Evolutionary conservation across 2,797 vertebrate species (phyloP).

Genomic region (Martes flavigula): DNA sequence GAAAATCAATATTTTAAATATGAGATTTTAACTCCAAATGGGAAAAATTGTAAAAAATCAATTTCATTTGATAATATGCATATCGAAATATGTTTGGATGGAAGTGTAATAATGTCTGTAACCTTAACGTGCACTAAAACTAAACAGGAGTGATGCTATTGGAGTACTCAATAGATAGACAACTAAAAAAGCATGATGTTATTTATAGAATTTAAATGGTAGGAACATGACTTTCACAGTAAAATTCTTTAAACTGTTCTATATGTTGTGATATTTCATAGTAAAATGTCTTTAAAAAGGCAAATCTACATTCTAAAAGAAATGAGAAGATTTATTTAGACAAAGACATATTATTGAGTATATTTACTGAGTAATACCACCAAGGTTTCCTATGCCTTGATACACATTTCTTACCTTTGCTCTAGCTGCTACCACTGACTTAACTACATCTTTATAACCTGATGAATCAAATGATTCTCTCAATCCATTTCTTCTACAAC

Average conservation of each 20-base stretch:
- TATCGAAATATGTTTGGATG: background rate
- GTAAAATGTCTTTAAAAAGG: background rate
- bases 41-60: background rate
- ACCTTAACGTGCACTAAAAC: background rate
- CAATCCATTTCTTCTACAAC: background rate
- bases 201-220: background rate
- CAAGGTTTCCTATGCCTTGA: background rate
- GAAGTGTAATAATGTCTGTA: background rate
- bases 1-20: background rate
- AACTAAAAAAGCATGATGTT: background rate
- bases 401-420: background rate
- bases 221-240: background rate
- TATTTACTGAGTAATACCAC: background rate
- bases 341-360: background rate
- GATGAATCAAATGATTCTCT: slow-evolving; percentile 32
- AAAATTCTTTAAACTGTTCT: background rate
- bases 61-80: background rate
- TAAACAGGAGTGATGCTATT: background rate
- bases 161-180: background rate
- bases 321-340: background rate
- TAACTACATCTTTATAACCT: background rate
- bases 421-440: background rate
- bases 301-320: background rate
- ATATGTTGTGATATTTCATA: background rate
- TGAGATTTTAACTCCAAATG: background rate